Base-by-base conservation (phyloP, 2,113 vertebrate genomes). In the Progne subis region DNA sequence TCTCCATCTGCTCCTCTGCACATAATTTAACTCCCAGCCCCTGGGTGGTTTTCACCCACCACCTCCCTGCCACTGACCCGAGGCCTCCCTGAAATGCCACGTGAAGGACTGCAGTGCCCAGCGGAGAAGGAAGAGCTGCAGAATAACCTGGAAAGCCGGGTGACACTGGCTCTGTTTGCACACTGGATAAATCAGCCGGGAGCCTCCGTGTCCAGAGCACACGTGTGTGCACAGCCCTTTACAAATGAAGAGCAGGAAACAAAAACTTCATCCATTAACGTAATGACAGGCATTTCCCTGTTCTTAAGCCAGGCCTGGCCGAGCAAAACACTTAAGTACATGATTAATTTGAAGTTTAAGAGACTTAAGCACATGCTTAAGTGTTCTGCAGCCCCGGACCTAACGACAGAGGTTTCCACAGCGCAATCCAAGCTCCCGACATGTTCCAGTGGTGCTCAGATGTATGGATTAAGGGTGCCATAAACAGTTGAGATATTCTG, bases 261-360 rank as follows among this genome's bases (percentile, higher is more conserved):
- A 80, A 96, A 95, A 95, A 72, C 92, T 95, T 95, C 93, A 94
- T 95, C 91, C 76, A 83, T 96, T 95, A 95, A 74, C 79, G 9
- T 16, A 29, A 80, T 80, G 95, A 93, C 94, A 93, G 79, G 79
- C 63, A 77, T 91, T 95, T 90, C 87, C 90, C 93, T 37, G 75
- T 82, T 82, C 93, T 88, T 87, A 90, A 86, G 82, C 89, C 60
- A 4, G 86, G 59, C 75, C 75, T 57, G 70, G 79, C 52, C 9
- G 0, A 90, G 90, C 75, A 91, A 89, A 96, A 94, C 91, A 28
- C 89, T 91, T 90, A 93, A 97, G 92, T 44, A 52, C 92, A 88
- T 97, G 94, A 95, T 97, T 96, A 96, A 96, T 96, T 96, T 93
- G 95, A 94, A 96, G 95, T 92, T 80, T 90, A 97, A 94, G 92